Conservation (phyloP, 2,113 vertebrate species). For the Hiodon tergisus region DNA sequence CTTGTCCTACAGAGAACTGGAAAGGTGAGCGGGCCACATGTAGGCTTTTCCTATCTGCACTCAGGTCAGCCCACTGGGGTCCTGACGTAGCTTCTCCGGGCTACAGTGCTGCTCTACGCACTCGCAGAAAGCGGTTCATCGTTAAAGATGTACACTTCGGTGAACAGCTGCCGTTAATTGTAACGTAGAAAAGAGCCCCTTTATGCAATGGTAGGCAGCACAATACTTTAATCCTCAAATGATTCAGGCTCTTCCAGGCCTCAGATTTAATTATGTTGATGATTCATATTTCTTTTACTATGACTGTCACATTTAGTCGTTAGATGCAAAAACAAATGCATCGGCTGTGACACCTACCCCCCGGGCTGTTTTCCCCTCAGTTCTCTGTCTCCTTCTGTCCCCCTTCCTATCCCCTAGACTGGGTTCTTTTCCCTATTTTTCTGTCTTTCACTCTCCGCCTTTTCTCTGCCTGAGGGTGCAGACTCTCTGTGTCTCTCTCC, state of each 20-base stretch:
- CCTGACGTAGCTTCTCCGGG: conserved; percentile 23
- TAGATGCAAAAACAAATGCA: conserved; percentile 62
- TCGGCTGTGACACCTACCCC: conserved; percentile 37
- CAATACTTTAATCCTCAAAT: conserved; percentile 44
- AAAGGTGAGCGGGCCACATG: conserved; percentile 1
- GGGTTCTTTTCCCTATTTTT: conserved; percentile 28
- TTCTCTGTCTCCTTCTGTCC: conserved; percentile 27
- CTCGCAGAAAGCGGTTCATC: conserved; percentile 23
- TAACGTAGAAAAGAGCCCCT: conserved; percentile 35
- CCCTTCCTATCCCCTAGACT: not conserved
- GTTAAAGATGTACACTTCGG: conserved; percentile 23
- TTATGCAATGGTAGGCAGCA: conserved; percentile 33
- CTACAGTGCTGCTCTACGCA: conserved; percentile 17
- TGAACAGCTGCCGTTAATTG: conserved; percentile 39
- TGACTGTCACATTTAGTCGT: conserved; percentile 65
- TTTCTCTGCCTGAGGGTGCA: conserved; percentile 17
- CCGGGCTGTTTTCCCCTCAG: conserved; percentile 25
- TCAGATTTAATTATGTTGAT: conserved; percentile 63
- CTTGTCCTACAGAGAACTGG: conserved; percentile 6
- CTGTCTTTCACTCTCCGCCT: conserved; percentile 33
- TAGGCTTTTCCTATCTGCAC: not conserved
- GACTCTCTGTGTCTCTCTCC: conserved; percentile 22
- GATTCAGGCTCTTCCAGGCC: conserved; percentile 50
- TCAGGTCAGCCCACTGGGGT: conserved; percentile 13
- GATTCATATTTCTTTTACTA: conserved; percentile 63